These are phyloP conservation scores for Drosophila leontia DNA, from an alignment of 1,140 invertebrate genomes.

Conservation along the genomic window DNA sequence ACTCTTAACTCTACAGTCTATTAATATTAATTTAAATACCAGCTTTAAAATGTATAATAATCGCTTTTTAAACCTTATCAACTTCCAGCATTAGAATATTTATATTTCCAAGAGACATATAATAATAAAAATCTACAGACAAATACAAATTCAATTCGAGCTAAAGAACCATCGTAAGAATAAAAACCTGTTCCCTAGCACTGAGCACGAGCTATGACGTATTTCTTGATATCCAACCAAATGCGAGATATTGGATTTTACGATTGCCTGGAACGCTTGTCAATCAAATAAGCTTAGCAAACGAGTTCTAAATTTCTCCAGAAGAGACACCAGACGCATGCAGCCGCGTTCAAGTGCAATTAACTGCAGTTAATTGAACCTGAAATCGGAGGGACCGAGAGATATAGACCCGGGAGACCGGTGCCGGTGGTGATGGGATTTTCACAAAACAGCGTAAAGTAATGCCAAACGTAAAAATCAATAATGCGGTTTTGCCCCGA, in stretches of 20 bases:
- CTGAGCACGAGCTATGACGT: not conserved
- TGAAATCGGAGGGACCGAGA: constrained; percentile 11
- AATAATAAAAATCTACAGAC: not conserved
- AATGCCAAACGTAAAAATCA: constrained; percentile 34
- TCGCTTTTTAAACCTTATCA: not conserved
- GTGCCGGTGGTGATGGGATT: constrained; percentile 12
- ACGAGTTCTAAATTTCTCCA: constrained; percentile 29
- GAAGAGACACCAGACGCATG: constrained; percentile 16
- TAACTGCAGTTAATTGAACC: constrained; percentile 40
- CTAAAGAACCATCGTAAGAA: constrained; percentile 18
- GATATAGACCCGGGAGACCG: constrained; percentile 4
- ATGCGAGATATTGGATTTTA: not conserved
- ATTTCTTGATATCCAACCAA: constrained; percentile 6
- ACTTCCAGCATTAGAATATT: not conserved
- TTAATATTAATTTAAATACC: not conserved
- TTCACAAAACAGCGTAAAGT: constrained; percentile 25
- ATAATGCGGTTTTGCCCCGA: constrained; percentile 34
- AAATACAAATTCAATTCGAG: not conserved
- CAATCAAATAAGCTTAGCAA: constrained; percentile 41
- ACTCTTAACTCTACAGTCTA: not conserved
- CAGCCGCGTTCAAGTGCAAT: constrained; percentile 19
- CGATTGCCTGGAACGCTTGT: constrained; percentile 27
- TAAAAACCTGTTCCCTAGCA: constrained; percentile 20
- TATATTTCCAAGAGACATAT: not conserved
- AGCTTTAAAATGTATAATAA: not conserved